phyloP scores from a whole-genome alignment of 2,888 invertebrate genomes.

The Lissocephala sabroskyi region DNA sequence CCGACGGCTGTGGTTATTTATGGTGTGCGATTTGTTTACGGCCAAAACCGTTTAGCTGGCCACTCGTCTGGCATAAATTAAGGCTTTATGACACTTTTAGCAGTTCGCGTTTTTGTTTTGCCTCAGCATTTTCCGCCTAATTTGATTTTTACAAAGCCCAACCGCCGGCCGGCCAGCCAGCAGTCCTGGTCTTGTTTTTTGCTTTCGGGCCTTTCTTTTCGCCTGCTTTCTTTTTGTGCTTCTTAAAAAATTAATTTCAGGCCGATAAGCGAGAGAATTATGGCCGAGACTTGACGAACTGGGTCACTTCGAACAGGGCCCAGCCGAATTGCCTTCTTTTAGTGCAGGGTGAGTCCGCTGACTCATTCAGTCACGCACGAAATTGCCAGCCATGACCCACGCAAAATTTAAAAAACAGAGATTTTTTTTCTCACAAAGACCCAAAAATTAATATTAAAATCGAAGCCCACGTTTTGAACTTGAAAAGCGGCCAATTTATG shows the following conservation, averaged over 20 bases:
- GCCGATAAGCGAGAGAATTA: constrained; percentile 13
- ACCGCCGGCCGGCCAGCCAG: too few relatives aligned
- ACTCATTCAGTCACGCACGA: too few relatives aligned
- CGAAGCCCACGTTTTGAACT: too few relatives aligned
- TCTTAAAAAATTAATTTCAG: constrained; percentile 12
- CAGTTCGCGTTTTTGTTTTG: constrained; percentile 20
- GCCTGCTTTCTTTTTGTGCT: constrained; percentile 18
- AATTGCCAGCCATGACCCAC: too few relatives aligned
- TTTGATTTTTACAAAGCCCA: constrained; percentile 46
- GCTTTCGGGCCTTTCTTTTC: not conserved
- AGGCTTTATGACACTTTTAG: constrained; percentile 56
- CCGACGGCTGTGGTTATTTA: constrained; percentile 58
- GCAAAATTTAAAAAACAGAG: too few relatives aligned
- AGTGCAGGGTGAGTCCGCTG: too few relatives aligned
- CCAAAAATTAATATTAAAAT: too few relatives aligned
- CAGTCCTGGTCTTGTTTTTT: too few relatives aligned
- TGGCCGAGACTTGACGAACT: constrained; percentile 8
- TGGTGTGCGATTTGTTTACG: constrained; percentile 54
- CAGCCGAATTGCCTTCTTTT: too few relatives aligned
- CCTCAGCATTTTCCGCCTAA: constrained; percentile 28
- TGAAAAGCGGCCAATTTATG: too few relatives aligned
- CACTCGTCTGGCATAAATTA: constrained; percentile 26
- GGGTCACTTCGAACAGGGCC: too few relatives aligned
- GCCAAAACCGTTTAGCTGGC: constrained; percentile 39
- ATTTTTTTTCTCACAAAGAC: too few relatives aligned